These are phyloP conservation scores for Spongilla lacustris DNA, from an alignment of 37 sponge, comb jelly and placozoan species.

Conservation along the genomic window DNA sequence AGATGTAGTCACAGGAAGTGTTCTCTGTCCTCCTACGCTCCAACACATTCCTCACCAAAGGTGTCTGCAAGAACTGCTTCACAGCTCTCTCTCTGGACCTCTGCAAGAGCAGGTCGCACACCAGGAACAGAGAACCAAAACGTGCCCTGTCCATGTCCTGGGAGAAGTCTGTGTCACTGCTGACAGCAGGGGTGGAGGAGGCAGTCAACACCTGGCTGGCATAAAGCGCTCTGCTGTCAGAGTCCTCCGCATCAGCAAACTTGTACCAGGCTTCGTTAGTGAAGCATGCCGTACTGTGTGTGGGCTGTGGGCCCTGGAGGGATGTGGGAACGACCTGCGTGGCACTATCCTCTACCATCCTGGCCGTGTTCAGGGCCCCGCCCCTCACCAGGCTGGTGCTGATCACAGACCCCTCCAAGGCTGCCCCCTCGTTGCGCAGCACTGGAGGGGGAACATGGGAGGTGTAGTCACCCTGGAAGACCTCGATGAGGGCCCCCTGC, in stretches of 20 bases:
- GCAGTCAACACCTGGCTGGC: slow-evolving; percentile 49
- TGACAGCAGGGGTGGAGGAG: background rate
- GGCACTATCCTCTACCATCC: background rate
- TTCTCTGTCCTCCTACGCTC: slow-evolving; percentile 7
- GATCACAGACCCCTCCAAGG: too few species aligned
- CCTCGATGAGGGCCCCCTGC: background rate
- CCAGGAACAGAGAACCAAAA: slow-evolving; percentile 42
- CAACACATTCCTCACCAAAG: background rate
- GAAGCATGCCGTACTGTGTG: background rate
- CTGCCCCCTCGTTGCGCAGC: too few species aligned
- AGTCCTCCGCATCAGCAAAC: slow-evolving; percentile 60
- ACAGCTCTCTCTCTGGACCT: slow-evolving; percentile 47
- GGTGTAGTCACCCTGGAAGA: too few species aligned
- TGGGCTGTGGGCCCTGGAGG: too few species aligned
- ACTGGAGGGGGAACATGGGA: too few species aligned
- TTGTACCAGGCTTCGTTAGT: slow-evolving; percentile 23
- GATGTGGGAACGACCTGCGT: background rate
- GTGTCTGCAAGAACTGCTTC: slow-evolving; percentile 48
- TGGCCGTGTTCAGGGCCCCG: background rate
- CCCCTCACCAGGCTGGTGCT: too few species aligned
- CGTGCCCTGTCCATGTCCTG: slow-evolving; percentile 36
- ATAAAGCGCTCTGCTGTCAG: background rate
- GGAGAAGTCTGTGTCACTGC: background rate
- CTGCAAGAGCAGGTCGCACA: slow-evolving; percentile 51
- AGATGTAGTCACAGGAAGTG: slow-evolving; percentile 39